Base-by-base conservation (phyloP, 1,140 invertebrate genomes). In the Chrysopa pallens region DNA sequence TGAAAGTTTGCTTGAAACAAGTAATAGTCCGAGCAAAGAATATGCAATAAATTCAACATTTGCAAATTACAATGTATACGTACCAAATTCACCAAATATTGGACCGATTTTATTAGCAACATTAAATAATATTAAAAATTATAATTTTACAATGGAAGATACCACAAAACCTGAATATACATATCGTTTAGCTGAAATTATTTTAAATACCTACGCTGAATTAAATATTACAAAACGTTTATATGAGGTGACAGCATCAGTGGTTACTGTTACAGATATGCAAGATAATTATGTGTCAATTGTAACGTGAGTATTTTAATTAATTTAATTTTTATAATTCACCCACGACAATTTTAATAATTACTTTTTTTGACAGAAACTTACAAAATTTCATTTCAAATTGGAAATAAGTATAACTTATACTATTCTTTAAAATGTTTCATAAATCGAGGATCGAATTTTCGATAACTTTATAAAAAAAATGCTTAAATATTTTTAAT, bases 261-360 rank as follows among this genome's bases (percentile, higher is more conserved):
- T 70, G 43, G 63, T 82, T 11, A 70, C 73, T 37, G 72, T 71
- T 40, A 69, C 76, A 39, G 80, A 82, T 60, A 62, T 64, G 43
- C 60, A 69, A 52, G 80, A 82, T 53, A 64, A 73, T 15, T 81
- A 82, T 57, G 73, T 80, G 8, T 76, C 77, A 15, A 59, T 79
- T 31, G 69, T 80, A 44, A 75, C 72, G 80, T 85, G 60, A 68
- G 73, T 69, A 51, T 41, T 36, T 9, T 33, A 39, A n/a, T n/a
- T 28, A 12, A 46, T 17, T 37, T 28, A 11, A 44, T 31, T 29
- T 40, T 29, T 46, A 28, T 31, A 28, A 44, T 42, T 46, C 29
- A 39, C 6, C 14, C 36, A 35, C 6, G 44, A 31, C 50, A 50
- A n/a, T n/a, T n/a, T n/a, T n/a, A n/a, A n/a, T n/a, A n/a, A n/a